Conservation (phyloP, 2,113 vertebrate genomes). For the Elgaria multicarinata region DNA sequence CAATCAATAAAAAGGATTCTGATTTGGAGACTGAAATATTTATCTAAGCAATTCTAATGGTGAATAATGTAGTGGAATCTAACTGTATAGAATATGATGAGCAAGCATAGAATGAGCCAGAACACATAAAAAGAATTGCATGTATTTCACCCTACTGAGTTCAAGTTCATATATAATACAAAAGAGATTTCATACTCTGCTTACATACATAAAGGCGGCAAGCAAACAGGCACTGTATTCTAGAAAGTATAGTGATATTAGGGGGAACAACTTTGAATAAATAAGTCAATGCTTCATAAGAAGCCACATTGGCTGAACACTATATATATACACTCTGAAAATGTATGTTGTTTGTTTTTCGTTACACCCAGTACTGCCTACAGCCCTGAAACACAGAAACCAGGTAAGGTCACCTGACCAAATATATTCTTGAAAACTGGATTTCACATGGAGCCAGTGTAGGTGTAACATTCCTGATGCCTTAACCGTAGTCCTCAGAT, state of each 20-base stretch:
- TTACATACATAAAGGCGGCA: constrained; percentile 9
- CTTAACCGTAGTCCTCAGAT: background rate
- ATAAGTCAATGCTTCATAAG: background rate
- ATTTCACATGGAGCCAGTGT: background rate
- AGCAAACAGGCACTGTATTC: background rate
- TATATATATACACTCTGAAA: background rate
- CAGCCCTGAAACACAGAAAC: background rate
- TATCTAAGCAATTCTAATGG: constrained; percentile 17
- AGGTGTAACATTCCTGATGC: background rate
- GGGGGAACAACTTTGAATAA: background rate
- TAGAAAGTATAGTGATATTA: background rate
- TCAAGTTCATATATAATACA: background rate
- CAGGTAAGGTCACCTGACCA: background rate
- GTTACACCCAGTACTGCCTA: background rate
- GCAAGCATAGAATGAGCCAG: constrained; percentile 23
- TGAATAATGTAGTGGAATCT: constrained; percentile 18
- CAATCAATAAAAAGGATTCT: background rate
- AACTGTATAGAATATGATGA: constrained; percentile 16
- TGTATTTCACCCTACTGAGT: background rate
- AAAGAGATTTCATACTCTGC: background rate
- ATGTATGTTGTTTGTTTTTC: background rate
- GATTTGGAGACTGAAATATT: constrained; percentile 21
- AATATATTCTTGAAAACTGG: no score
- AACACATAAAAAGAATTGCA: constrained; percentile 12
- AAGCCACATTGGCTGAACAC: background rate